Percentiles rank a stretch among this genome's conserved stretches.
phyloP scores from a whole-genome alignment of 2,888 invertebrate genomes.

The Pachydiplax longipennis region DNA sequence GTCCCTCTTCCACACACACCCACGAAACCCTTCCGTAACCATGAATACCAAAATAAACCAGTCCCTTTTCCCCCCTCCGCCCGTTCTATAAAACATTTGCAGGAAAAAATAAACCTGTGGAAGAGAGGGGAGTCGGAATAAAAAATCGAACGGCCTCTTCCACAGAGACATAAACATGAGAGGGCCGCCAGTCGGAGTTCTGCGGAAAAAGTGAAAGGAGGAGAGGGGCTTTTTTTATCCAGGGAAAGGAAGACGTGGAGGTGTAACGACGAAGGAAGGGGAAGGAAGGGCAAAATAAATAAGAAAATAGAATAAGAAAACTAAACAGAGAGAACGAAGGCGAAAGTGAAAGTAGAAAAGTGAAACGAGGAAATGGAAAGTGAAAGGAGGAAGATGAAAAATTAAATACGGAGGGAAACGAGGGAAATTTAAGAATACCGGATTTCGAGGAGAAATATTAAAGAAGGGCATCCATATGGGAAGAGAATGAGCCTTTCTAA shows the following conservation, averaged over 20 bases:
- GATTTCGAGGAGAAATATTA: not conserved
- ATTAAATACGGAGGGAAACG: not conserved
- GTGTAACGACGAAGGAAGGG: not conserved
- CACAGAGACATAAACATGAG: not conserved
- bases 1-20: not conserved
- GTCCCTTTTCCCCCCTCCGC: not conserved
- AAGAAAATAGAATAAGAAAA: not conserved
- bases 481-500: too few relatives aligned
- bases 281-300: not conserved
- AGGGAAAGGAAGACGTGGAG: not conserved
- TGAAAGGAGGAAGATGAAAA: not conserved
- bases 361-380: not conserved
- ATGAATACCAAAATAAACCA: slow-evolving; percentile 34
- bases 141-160: not conserved
- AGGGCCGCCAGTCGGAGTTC: not conserved
- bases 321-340: not conserved
- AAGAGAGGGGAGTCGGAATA: not conserved
- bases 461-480: not conserved
- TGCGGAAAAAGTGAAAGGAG: not conserved
- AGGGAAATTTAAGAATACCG: not conserved
- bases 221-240: not conserved
- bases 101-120: slow-evolving; percentile 17
- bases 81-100: slow-evolving; percentile 17
- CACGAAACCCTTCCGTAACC: not conserved
- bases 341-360: not conserved